Evolutionary conservation across 2,113 vertebrate species (phyloP), one percentile per base, ranked within the genome.

Genomic region (Stegostoma tigrinum): DNA sequence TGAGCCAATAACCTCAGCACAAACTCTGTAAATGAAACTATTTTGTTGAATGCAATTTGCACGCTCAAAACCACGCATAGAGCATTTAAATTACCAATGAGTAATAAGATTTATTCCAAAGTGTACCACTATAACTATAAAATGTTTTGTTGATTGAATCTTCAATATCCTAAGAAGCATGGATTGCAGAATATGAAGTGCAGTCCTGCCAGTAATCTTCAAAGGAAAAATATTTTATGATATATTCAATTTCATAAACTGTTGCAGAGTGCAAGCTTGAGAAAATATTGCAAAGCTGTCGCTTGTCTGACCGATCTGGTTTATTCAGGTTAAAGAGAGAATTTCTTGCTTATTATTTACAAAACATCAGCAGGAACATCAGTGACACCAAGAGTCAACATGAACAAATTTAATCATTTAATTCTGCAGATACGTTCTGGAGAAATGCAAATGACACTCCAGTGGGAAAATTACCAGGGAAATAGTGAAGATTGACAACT

Each of bases 31-130:
- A 72, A 38, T 45, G 21, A 48, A 94, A 94, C 52, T 95, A 75
- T 5, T 75, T 95, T 34, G 24, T 45, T 95, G 45, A 72, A 45
- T 72, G 42, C 52, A 95, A 95, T 95, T 19, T 72, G 72, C 67
- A 95, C 45, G 48, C 70, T 94, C 67, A 94, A 94, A 14, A 94
- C 70, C 67, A 27, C 23, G 23, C 10, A 45, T 70, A 4, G 38
- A 45, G 6, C 21, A n/a, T 48, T 75, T 75, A 52, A 94, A 94
- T 68, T 68, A 48, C 27, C n/a, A 75, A 34, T 34, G 52, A 19
- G 52, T 90, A 90, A 90, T 90, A 64, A 61, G 87, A 90, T 90
- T 83, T 90, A 90, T 61, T 90, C 38, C 27, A 17, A 72, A 52
- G 23, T 72, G 3, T 52, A 52, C 14, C 42, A 72, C 10, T 45